These are phyloP conservation scores for Pteropus rufus DNA, from an alignment of 2,797 vertebrate genomes.

Conservation along the genomic window DNA sequence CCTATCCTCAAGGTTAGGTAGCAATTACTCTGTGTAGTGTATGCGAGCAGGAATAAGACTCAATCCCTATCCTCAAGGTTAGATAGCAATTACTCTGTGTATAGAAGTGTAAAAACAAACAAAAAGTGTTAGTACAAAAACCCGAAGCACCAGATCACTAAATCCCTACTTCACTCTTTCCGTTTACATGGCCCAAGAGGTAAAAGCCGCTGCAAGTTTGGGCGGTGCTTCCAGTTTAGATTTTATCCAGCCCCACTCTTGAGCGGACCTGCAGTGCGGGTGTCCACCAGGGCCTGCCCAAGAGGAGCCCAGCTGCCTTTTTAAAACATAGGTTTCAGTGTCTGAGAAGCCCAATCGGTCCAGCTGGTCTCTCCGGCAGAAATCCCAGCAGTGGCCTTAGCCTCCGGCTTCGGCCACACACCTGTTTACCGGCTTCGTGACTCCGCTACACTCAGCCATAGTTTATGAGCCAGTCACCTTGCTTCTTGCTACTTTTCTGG, in stretches of 20 bases:
- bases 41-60: neutral
- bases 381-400: neutral
- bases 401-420: neutral
- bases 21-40: neutral
- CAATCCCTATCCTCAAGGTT: neutral
- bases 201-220: neutral
- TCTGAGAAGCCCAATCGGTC: neutral
- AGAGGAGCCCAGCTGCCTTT: neutral
- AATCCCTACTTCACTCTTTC: neutral
- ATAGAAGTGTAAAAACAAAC: neutral
- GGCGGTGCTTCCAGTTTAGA: neutral
- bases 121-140: neutral
- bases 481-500: neutral
- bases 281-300: neutral
- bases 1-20: neutral
- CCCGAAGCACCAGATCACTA: neutral
- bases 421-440: neutral
- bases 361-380: neutral
- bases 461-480: neutral
- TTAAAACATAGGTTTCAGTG: neutral
- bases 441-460: neutral
- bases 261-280: neutral
- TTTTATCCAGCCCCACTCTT: neutral
- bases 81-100: neutral
- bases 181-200: neutral